phyloP scores from a whole-genome alignment of 2,113 vertebrate species.

The Neolamprologus sp. region DNA sequence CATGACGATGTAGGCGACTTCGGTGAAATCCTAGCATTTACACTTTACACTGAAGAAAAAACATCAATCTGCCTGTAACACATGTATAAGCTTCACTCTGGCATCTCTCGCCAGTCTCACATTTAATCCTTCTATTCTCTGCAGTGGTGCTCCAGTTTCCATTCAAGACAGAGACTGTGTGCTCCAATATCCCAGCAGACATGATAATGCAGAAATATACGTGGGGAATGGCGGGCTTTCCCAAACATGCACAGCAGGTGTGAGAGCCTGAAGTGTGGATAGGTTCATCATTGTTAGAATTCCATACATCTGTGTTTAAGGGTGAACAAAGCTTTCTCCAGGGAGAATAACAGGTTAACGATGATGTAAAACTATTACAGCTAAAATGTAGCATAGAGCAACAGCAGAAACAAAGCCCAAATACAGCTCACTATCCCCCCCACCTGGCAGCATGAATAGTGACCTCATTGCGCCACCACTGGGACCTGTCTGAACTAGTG shows the following conservation, averaged over 20 bases:
- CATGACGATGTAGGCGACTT: background rate
- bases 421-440: constrained; percentile 20
- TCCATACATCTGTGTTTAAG: background rate
- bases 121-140: constrained; percentile 51
- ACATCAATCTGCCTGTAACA: background rate
- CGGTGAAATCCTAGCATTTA: background rate
- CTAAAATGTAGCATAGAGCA: background rate
- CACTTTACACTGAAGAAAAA: background rate
- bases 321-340: background rate
- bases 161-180: background rate
- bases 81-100: background rate
- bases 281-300: background rate
- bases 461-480: background rate
- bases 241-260: background rate
- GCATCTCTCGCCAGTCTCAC: background rate
- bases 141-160: constrained; percentile 46
- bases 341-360: background rate
- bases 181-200: constrained; percentile 2
- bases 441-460: constrained; percentile 18
- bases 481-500: background rate
- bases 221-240: background rate
- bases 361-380: background rate
- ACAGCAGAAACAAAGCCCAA: background rate
- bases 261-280: background rate
- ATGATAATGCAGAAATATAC: background rate